Evolutionary conservation across 2,888 invertebrate species (phyloP), one percentile per base, ranked within the genome.

Genomic region (Melangyna quadrimaculata): DNA sequence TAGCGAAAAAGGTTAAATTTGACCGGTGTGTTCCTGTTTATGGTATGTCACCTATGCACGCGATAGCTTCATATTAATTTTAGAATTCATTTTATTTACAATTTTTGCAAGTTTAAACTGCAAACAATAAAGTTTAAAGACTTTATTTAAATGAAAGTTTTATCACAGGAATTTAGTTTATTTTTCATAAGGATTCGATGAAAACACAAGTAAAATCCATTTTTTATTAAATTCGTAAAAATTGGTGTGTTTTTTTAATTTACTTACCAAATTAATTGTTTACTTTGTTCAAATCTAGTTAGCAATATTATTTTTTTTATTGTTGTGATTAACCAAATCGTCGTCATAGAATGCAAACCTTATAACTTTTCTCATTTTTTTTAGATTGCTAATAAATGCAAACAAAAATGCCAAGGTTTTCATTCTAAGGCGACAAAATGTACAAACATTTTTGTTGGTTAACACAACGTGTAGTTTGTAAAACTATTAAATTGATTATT

Each of bases 401-500:
- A 32, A n/a, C 3, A 17, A 55, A 29, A 17, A 57, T 17, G 12
- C 1, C 1, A 19, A 17, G 19, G 1, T 22, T 22, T 22, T 6
- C 10, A 55, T 32, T 32, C 29, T 55, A 32, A 5, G 17, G 1
- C 29, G n/a, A 45, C 32, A 14, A 19, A 48, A 32, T 67, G 12
- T 78, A 79, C n/a, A 57, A 45, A 32, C 24, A 14, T 12, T 82
- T 65, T 37, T 63, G 69, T 59, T 22, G 53, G 71, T 75, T 59
- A 78, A 87, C 75, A 67, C 84, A 75, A 87, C 78, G 65, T 3
- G 65, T 69, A 32, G 43, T 57, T 59, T 22, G 53, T 40, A 70
- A 55, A 71, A 74, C 43, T 84, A 91, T 91, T 91, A 90, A 90
- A 90, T 90, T 88, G 91, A 91, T 91, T 92, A 90, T 91, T 91